phyloP scores from a whole-genome alignment of 2,113 vertebrate species.

The Melozone crissalis region DNA sequence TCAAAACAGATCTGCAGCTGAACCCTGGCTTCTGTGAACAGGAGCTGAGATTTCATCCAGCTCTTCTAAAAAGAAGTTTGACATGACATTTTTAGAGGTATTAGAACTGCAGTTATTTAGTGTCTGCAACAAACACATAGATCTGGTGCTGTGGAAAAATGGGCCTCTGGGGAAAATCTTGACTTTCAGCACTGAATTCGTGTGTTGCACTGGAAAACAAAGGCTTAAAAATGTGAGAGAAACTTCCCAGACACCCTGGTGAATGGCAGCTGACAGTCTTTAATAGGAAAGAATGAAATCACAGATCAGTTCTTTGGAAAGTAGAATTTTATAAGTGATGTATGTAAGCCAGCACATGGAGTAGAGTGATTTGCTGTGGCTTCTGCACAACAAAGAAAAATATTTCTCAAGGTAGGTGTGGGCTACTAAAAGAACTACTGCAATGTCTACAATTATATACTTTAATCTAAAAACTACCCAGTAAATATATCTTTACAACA shows the following conservation, averaged over 20 bases:
- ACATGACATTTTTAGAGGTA: conserved; percentile 24
- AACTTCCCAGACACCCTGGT: neutral
- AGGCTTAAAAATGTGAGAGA: neutral
- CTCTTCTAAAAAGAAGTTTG: neutral
- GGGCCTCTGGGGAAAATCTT: neutral
- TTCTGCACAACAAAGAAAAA: neutral
- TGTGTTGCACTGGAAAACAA: conserved; percentile 23
- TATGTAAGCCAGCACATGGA: neutral
- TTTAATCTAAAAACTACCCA: neutral
- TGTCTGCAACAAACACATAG: conserved; percentile 11
- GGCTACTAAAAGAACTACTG: neutral
- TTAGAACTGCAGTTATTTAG: conserved; percentile 30
- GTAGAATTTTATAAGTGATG: neutral
- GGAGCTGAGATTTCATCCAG: neutral
- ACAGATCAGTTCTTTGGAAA: neutral
- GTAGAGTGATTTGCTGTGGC: neutral
- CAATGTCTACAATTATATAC: neutral
- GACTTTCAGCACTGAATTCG: conserved; percentile 4
- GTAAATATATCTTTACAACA: neutral
- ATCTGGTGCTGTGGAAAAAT: neutral
- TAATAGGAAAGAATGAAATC: neutral
- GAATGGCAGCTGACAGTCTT: conserved; percentile 7
- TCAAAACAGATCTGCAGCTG: neutral
- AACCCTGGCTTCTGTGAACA: neutral
- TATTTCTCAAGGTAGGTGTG: neutral